Conservation (phyloP, 2,888 invertebrate species). For the Elysia crispata region DNA sequence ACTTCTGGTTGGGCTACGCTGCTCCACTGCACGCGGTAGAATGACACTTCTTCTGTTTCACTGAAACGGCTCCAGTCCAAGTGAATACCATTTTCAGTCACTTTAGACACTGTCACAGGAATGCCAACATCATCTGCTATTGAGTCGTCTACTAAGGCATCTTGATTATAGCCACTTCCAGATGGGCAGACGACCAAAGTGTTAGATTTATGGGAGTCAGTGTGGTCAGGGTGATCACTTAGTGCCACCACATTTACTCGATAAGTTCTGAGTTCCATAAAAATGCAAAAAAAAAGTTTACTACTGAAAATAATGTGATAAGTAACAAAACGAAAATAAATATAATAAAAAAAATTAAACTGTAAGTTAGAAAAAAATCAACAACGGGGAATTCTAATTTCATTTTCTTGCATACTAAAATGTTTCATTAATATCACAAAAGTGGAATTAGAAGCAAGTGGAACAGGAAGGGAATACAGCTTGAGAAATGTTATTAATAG, state of each 20-base stretch:
- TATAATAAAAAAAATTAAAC: too few species aligned
- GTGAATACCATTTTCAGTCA: conserved; percentile 73
- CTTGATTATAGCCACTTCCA: conserved; percentile 54
- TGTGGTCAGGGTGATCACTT: conserved; percentile 67
- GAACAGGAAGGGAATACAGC: too few species aligned
- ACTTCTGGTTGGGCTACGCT: conserved; percentile 77
- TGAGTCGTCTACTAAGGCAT: conserved; percentile 51
- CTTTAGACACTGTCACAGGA: conserved; percentile 71
- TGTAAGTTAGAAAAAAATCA: too few species aligned
- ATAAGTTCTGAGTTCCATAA: conserved; percentile 67
- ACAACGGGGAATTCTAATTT: too few species aligned
- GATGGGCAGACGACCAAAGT: conserved; percentile 70
- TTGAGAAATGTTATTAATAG: too few species aligned
- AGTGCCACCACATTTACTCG: conserved; percentile 73
- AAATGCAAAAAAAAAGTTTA: background rate
- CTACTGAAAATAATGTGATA: background rate
- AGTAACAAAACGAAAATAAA: too few species aligned
- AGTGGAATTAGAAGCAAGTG: too few species aligned
- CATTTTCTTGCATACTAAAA: too few species aligned
- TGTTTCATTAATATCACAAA: too few species aligned
- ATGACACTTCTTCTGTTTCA: conserved; percentile 68
- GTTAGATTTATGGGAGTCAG: conserved; percentile 73
- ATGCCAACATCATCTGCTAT: conserved; percentile 68
- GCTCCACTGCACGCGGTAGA: conserved; percentile 76
- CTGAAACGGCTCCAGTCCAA: conserved; percentile 75